phyloP scores from a whole-genome alignment of 2,888 invertebrate species.

The Drosophila mercatorum region DNA sequence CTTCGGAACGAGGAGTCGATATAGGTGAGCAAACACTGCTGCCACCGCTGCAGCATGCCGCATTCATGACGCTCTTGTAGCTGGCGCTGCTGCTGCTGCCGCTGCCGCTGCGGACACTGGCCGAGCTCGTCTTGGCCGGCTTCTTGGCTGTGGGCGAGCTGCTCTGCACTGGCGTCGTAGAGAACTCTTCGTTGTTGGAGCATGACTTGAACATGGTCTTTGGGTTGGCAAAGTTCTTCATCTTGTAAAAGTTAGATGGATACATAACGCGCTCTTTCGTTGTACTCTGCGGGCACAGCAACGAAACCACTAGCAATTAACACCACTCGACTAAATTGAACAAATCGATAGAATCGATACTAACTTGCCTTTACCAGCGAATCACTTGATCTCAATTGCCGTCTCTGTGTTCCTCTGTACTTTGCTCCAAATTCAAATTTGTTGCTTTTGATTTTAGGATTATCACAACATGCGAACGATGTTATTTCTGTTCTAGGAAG shows the following conservation, averaged over 20 bases:
- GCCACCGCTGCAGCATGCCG: slow-evolving; percentile 8
- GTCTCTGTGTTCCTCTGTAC: slow-evolving; percentile 41
- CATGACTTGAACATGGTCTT: slow-evolving; percentile 60
- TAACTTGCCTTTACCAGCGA: slow-evolving; percentile 15
- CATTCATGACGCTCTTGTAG: slow-evolving; percentile 32
- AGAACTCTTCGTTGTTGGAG: slow-evolving; percentile 51
- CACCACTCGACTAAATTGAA: too few relatives aligned
- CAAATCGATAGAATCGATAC: not conserved
- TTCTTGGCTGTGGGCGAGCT: slow-evolving; percentile 6
- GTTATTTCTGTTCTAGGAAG: slow-evolving; percentile 25
- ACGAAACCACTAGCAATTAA: not conserved
- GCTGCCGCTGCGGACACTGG: slow-evolving; percentile 27
- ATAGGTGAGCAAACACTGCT: slow-evolving; percentile 23
- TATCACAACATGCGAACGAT: slow-evolving; percentile 38
- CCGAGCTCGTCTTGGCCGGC: not conserved
- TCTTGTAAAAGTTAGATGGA: slow-evolving; percentile 49
- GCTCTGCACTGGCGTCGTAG: slow-evolving; percentile 42
- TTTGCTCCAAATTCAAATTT: slow-evolving; percentile 43
- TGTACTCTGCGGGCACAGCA: slow-evolving; percentile 5
- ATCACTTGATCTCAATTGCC: slow-evolving; percentile 37
- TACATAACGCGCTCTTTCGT: slow-evolving; percentile 40
- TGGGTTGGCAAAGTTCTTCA: slow-evolving; percentile 67
- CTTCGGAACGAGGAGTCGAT: slow-evolving; percentile 36
- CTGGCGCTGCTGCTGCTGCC: slow-evolving; percentile 27
- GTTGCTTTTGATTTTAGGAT: slow-evolving; percentile 44